Evolutionary conservation across 2,888 invertebrate genomes (phyloP).

Genomic region (Melangyna quadrimaculata): DNA sequence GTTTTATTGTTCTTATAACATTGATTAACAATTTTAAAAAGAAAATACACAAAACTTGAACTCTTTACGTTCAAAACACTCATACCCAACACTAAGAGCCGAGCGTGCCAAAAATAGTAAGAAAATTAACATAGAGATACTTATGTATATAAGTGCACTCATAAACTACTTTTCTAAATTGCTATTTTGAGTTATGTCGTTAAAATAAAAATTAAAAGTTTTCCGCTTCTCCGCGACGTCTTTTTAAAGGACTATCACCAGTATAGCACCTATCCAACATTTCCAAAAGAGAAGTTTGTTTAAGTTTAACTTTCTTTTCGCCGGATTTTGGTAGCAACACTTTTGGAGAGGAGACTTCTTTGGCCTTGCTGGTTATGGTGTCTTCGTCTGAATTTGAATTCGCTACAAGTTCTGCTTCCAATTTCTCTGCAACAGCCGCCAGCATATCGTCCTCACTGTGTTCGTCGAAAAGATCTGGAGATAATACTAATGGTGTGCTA

Average conservation of each 20-base stretch:
- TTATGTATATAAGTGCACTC: neutral
- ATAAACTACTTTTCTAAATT: neutral
- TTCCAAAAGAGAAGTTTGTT: slow-evolving; percentile 78
- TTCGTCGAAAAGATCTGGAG: slow-evolving; percentile 34
- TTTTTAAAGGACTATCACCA: slow-evolving; percentile 72
- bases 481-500: neutral
- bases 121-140: neutral
- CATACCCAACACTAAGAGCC: neutral
- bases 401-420: neutral
- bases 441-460: slow-evolving; percentile 51
- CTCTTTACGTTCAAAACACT: neutral
- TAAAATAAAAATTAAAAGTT: slow-evolving; percentile 34
- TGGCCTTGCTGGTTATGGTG: neutral
- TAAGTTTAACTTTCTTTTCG: slow-evolving; percentile 73
- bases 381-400: neutral
- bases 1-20: slow-evolving; percentile 3
- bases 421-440: slow-evolving; percentile 17
- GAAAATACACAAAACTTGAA: neutral
- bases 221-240: slow-evolving; percentile 42
- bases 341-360: slow-evolving; percentile 31
- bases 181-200: neutral
- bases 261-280: slow-evolving; percentile 79
- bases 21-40: neutral
- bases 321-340: slow-evolving; percentile 37
- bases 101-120: neutral